phyloP scores from a whole-genome alignment of 2,797 vertebrate species.

The Urophycis tenuis region DNA sequence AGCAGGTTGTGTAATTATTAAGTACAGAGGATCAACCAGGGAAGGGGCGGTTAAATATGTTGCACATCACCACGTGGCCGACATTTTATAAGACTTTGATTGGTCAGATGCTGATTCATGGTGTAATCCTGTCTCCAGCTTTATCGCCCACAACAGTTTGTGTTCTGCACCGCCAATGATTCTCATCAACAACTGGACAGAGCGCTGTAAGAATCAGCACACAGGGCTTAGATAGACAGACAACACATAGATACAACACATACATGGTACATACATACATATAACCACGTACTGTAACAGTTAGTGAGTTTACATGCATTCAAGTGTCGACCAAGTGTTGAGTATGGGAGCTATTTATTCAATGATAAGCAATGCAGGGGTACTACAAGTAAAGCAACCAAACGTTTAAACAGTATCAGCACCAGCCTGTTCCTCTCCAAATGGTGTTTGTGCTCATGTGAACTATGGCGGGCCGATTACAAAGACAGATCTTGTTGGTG shows the following conservation, averaged over 20 bases:
- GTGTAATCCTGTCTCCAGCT: not conserved
- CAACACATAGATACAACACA: not conserved
- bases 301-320: too few relatives aligned
- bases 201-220: too few relatives aligned
- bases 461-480: not conserved
- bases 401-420: too few relatives aligned
- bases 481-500: not conserved
- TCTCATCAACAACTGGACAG: too few relatives aligned
- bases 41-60: not conserved
- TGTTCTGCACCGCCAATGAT: too few relatives aligned
- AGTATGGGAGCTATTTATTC: too few relatives aligned
- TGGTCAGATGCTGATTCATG: not conserved
- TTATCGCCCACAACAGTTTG: too few relatives aligned
- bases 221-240: too few relatives aligned
- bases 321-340: too few relatives aligned
- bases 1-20: not conserved
- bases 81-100: not conserved
- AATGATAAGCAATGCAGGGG: too few relatives aligned
- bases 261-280: not conserved
- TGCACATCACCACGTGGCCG: not conserved
- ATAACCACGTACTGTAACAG: too few relatives aligned
- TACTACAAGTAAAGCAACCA: too few relatives aligned
- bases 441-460: not conserved
- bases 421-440: not conserved
- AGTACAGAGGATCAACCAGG: not conserved